Conservation (phyloP, 2,888 invertebrate genomes). For the Eumacrocentrus americanus region DNA sequence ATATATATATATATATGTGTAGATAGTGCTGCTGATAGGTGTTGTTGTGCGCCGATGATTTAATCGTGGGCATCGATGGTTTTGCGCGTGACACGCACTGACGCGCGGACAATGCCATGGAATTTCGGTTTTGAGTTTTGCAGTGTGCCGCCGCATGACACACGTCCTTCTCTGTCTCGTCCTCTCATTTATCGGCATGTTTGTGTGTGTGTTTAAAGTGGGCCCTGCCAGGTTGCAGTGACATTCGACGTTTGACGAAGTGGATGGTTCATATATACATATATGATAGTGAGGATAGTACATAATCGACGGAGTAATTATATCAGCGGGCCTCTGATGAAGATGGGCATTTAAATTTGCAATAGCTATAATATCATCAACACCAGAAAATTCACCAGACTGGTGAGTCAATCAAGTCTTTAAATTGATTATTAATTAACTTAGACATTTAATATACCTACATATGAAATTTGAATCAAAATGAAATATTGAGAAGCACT, state of each 20-base stretch:
- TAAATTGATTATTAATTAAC: too few relatives aligned
- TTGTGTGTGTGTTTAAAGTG: slow-evolving; percentile 14
- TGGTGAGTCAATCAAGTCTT: too few relatives aligned
- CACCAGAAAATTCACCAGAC: neutral
- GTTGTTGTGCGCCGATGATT: neutral
- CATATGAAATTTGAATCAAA: too few relatives aligned
- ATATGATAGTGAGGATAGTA: too few relatives aligned
- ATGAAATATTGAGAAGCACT: too few relatives aligned
- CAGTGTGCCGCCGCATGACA: slow-evolving; percentile 44
- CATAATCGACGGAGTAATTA: neutral
- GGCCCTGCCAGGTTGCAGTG: slow-evolving; percentile 47
- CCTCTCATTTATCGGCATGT: neutral
- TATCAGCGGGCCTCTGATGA: neutral
- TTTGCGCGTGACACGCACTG: slow-evolving; percentile 54
- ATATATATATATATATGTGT: neutral
- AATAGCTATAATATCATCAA: neutral
- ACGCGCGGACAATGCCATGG: slow-evolving; percentile 55
- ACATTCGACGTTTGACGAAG: slow-evolving; percentile 55
- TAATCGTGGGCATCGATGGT: neutral
- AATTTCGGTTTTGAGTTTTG: slow-evolving; percentile 60
- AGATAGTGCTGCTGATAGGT: neutral
- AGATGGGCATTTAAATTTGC: neutral
- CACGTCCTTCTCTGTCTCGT: slow-evolving; percentile 28
- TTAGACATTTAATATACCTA: too few relatives aligned
- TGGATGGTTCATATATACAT: slow-evolving; percentile 47